Evolutionary conservation across 2,888 invertebrate genomes (phyloP).

Genomic region (Syritta pipiens): DNA sequence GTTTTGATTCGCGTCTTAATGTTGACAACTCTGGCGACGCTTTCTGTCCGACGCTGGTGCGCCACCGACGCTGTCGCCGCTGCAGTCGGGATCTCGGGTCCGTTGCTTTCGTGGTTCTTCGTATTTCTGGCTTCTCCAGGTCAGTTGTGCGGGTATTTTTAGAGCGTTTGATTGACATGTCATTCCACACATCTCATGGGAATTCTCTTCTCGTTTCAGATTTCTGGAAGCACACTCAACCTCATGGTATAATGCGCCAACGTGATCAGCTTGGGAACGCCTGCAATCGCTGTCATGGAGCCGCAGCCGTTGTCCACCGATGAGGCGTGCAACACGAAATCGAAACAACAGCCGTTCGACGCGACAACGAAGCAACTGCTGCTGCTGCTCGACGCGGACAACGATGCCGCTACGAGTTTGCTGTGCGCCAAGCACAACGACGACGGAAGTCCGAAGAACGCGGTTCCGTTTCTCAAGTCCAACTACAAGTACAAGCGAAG

Average conservation of each 20-base stretch:
- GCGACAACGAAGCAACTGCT: conserved; percentile 36
- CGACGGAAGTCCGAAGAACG: conserved; percentile 59
- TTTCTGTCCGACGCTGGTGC: not conserved
- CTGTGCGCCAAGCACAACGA: conserved; percentile 50
- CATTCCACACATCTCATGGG: conserved; percentile 3
- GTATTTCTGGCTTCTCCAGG: conserved; percentile 15
- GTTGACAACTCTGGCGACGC: conserved; percentile 56
- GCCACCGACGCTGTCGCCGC: conserved; percentile 13
- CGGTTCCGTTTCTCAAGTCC: conserved; percentile 76
- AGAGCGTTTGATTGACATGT: conserved; percentile 44
- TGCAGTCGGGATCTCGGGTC: not conserved
- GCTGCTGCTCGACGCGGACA: conserved; percentile 47
- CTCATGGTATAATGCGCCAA: conserved; percentile 55
- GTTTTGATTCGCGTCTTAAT: conserved; percentile 47
- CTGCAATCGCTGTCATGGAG: conserved; percentile 37
- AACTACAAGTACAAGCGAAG: conserved; percentile 79
- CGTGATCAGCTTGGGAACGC: conserved; percentile 14
- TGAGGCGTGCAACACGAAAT: conserved; percentile 41
- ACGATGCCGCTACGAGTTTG: no score
- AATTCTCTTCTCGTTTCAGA: conserved; percentile 39
- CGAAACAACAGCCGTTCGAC: conserved; percentile 46
- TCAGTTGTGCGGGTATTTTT: conserved; percentile 31
- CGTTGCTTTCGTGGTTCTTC: conserved; percentile 7
- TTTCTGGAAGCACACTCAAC: conserved; percentile 8
- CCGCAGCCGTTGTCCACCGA: conserved; percentile 43